These are phyloP conservation scores for Tamandua tetradactyla DNA, from an alignment of 2,797 vertebrate genomes.

Conservation along the genomic window DNA sequence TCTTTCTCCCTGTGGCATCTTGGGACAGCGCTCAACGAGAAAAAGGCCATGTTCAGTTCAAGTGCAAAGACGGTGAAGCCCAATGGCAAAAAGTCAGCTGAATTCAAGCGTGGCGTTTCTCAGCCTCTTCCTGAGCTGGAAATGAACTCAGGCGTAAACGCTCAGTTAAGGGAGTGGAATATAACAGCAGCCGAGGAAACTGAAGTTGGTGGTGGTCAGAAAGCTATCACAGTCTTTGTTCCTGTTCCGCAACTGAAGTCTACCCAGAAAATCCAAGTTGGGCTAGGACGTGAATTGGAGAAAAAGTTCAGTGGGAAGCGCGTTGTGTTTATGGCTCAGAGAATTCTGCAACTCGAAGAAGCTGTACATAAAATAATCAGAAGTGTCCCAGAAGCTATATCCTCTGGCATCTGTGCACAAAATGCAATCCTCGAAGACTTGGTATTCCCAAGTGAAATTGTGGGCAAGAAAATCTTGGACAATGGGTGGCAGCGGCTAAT, in stretches of 20 bases:
- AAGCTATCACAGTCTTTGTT: conserved; percentile 99
- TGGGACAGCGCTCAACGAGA: too few relatives aligned
- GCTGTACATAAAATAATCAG: conserved; percentile 98
- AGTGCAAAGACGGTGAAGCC: too few relatives aligned
- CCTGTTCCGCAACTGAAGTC: conserved; percentile 98
- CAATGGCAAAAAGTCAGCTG: too few relatives aligned
- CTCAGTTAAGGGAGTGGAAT: conserved; percentile 97
- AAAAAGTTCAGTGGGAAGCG: conserved; percentile 99
- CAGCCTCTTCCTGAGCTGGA: conserved; percentile 88
- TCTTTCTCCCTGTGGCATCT: background rate
- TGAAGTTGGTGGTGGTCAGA: conserved; percentile 95
- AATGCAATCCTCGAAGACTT: too few relatives aligned
- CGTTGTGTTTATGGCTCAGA: conserved; percentile 98
- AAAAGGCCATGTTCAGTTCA: too few relatives aligned
- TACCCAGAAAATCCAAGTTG: conserved; percentile 99
- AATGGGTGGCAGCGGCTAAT: too few relatives aligned
- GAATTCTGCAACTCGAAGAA: conserved; percentile 99
- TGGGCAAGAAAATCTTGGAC: too few relatives aligned
- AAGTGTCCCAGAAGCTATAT: conserved; percentile 98
- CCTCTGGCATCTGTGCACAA: too few relatives aligned
- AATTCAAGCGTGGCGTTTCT: too few relatives aligned
- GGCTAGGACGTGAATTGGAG: conserved; percentile 96
- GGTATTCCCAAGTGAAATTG: too few relatives aligned
- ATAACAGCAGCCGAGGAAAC: conserved; percentile 99
- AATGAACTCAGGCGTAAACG: conserved; percentile 99